Percentiles rank a stretch among this genome's conserved stretches.
Evolutionary conservation across 2,797 vertebrate species (phyloP).

Genomic region (Aeoliscus strigatus): DNA sequence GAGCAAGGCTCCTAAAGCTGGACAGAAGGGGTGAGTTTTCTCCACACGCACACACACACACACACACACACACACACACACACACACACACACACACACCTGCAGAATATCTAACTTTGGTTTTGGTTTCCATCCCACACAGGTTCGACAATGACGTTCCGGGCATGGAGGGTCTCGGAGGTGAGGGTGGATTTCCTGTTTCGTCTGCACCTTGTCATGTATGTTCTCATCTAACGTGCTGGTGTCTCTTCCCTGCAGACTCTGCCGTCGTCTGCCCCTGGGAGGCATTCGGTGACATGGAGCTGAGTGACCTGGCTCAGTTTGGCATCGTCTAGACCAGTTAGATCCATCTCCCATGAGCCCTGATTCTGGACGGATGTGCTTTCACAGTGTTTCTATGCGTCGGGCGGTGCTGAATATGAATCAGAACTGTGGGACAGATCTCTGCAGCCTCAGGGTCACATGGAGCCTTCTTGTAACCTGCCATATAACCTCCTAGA

Average conservation of each 20-base stretch:
- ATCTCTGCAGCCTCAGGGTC: too few species aligned
- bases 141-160: slow-evolving; percentile 97
- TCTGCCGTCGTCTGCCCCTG: slow-evolving; percentile 83
- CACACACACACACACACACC: background rate
- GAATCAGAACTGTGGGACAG: too few species aligned
- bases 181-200: too few species aligned
- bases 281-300: slow-evolving; percentile 82
- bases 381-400: too few species aligned
- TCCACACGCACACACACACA: background rate
- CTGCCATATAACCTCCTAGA: too few species aligned
- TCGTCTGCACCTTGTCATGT: too few species aligned
- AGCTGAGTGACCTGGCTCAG: slow-evolving; percentile 73
- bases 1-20: slow-evolving; percentile 80
- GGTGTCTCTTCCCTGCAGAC: too few species aligned
- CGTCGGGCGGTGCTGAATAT: too few species aligned
- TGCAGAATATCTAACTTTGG: background rate
- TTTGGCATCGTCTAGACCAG: slow-evolving; percentile 74
- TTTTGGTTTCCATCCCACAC: slow-evolving; percentile 14
- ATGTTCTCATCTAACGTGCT: too few species aligned
- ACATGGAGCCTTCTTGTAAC: too few species aligned
- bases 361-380: too few species aligned
- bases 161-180: slow-evolving; percentile 94
- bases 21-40: slow-evolving; percentile 72
- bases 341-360: too few species aligned
- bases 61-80: background rate